A percentile compares a stretch with the other conserved stretches of the same genome.
Conservation (phyloP, 2,888 invertebrate species). For the Scaptomyza flava region DNA sequence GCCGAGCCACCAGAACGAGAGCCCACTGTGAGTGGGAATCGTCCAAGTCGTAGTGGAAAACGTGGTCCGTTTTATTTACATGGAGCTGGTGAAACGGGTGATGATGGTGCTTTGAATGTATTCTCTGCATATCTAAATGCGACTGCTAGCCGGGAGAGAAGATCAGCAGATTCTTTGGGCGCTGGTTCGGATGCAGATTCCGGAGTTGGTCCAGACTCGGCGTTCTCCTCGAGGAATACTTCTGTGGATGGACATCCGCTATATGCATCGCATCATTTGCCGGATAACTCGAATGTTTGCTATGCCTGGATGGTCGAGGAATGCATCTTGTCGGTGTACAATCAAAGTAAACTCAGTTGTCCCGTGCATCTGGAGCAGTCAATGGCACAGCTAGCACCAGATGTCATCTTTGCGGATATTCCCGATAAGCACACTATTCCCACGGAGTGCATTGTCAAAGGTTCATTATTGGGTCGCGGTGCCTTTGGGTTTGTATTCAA, state of each 20-base stretch:
- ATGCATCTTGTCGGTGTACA: constrained; percentile 95
- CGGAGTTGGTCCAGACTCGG: constrained; percentile 93
- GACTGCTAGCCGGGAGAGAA: constrained; percentile 76
- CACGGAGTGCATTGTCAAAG: constrained; percentile 91
- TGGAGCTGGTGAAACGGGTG: constrained; percentile 65
- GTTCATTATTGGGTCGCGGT: constrained; percentile 94
- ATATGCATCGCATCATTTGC: constrained; percentile 78
- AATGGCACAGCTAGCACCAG: constrained; percentile 94
- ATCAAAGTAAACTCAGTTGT: constrained; percentile 89
- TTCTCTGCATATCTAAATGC: constrained; percentile 81
- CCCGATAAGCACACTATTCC: constrained; percentile 92
- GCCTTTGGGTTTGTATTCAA: constrained; percentile 99
- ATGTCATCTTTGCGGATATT: constrained; percentile 96
- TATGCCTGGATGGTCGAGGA: constrained; percentile 98
- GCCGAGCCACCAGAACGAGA: constrained; percentile 73
- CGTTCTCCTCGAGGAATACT: constrained; percentile 92
- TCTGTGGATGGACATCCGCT: constrained; percentile 91
- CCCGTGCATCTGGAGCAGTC: constrained; percentile 91
- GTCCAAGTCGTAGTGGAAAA: constrained; percentile 65
- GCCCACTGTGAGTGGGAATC: constrained; percentile 52
- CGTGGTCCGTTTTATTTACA: constrained; percentile 68
- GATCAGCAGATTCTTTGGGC: constrained; percentile 85
- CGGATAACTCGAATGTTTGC: constrained; percentile 84
- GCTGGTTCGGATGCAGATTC: constrained; percentile 91
- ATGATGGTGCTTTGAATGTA: constrained; percentile 76